These are phyloP conservation scores for Drosophila pectinifera DNA, from an alignment of 1,140 invertebrate genomes.

Conservation along the genomic window DNA sequence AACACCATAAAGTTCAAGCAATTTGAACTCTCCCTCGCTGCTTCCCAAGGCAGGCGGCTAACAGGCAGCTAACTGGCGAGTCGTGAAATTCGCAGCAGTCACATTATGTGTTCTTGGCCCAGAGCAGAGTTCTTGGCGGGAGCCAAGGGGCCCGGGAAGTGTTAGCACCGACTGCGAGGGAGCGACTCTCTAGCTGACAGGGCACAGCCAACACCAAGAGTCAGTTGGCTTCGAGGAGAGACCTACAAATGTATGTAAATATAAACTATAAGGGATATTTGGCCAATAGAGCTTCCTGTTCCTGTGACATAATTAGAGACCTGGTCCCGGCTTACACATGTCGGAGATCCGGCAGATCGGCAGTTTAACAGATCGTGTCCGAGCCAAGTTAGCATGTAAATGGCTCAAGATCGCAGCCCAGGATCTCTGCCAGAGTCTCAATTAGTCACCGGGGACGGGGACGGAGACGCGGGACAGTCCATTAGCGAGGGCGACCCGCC, in stretches of 20 bases:
- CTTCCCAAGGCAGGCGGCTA: constrained; percentile 25
- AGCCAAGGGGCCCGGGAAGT: constrained; percentile 6
- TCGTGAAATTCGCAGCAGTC: constrained; percentile 81
- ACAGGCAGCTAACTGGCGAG: constrained; percentile 66
- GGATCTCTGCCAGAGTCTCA: constrained; percentile 17
- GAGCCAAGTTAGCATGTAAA: background rate
- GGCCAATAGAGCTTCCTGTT: too few species aligned
- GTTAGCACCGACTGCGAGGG: constrained; percentile 6
- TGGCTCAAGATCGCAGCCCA: too few species aligned
- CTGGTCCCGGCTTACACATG: too few species aligned
- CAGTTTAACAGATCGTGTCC: too few species aligned
- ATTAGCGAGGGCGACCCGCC: background rate
- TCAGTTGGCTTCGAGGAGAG: too few species aligned
- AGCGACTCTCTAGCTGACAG: constrained; percentile 10
- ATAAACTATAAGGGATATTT: too few species aligned
- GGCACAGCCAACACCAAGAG: too few species aligned
- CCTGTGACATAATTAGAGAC: too few species aligned
- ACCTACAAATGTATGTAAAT: too few species aligned
- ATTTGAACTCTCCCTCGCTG: constrained; percentile 65
- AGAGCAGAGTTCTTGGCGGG: background rate
- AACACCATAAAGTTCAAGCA: constrained; percentile 80
- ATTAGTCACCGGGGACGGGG: constrained; percentile 15
- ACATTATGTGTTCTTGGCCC: constrained; percentile 59
- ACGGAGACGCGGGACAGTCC: constrained; percentile 7
- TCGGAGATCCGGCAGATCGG: too few species aligned